phyloP scores from a whole-genome alignment of 2,888 invertebrate genomes.

The Diloba caeruleocephala region DNA sequence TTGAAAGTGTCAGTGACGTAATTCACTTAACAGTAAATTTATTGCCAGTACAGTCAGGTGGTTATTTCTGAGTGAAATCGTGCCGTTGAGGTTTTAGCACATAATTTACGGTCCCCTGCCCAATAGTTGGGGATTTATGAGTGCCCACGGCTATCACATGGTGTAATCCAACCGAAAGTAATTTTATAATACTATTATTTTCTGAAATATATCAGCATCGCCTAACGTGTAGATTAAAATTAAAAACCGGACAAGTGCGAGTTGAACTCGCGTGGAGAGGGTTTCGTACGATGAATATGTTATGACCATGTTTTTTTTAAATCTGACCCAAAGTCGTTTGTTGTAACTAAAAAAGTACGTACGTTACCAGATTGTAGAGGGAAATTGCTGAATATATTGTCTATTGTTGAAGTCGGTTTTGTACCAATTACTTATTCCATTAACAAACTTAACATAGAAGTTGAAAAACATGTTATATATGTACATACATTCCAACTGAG shows the following conservation, averaged over 20 bases:
- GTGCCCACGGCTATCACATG: conserved; percentile 52
- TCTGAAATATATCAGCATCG: conserved; percentile 32
- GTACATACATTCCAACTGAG: no score
- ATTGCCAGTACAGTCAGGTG: conserved; percentile 42
- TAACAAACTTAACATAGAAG: no score
- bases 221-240: conserved; percentile 26
- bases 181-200: conserved; percentile 51
- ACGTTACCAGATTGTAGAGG: no score
- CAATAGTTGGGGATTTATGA: conserved; percentile 56
- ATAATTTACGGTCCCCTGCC: conserved; percentile 58
- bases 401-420: no score
- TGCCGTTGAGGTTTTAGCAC: conserved; percentile 56
- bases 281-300: no score
- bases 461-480: no score
- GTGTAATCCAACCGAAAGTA: conserved; percentile 47
- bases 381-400: no score
- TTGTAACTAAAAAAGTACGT: no score
- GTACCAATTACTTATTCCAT: no score
- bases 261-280: no score
- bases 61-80: conserved; percentile 56
- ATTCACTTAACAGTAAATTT: conserved; percentile 57
- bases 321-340: no score
- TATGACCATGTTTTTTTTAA: no score
- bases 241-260: background rate
- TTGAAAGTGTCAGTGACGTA: conserved; percentile 48